Evolutionary conservation across 2,888 invertebrate genomes (phyloP), one percentile per base, ranked within the genome.

Genomic region (Augochlorella aurata): DNA sequence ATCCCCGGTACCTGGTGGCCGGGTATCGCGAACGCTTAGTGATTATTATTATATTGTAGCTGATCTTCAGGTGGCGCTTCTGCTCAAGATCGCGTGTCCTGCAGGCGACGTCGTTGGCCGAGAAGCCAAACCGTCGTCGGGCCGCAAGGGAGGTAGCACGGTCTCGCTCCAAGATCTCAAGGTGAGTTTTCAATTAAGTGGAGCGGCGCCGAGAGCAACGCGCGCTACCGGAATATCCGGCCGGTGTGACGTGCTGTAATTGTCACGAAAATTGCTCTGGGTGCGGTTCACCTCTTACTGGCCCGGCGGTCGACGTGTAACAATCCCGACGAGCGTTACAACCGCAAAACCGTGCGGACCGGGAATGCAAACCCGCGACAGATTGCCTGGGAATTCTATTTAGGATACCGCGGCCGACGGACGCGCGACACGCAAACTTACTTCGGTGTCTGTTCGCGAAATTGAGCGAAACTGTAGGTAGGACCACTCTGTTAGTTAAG

Each of bases 11-110:
- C 5, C 77, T 58, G 69, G 45, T 44, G 5, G 44, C 44, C 10
- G 38, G n/a, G 9, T 18, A 18, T n/a, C 58, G 1, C 16, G 7
- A 16, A 44, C 10, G 3, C 73, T 84, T 79, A 24, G 76, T 86
- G 86, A 89, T 89, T 82, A 81, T 88, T 87, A 87, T 90, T 90
- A 89, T 91, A 87, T 86, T 73, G 81, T 82, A 90, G 90, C 90
- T 89, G 76, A 85, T 91, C 92, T 92, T 81, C 79, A 92, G 93
- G 90, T 89, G 87, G 88, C 89, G 70, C 77, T 81, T 61, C 38
- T 38, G 38, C 38, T 76, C 89, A 77, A 86, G 85, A 74, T 87
- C 71, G 74, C 79, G 18, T 74, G 63, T 66, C 73, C 80, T 73
- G 77, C 82, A 76, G 66, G 65, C 71, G 76, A 79, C 69, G 50